Conservation (phyloP, 1,140 invertebrate genomes). For the Eulimnadia texana region DNA sequence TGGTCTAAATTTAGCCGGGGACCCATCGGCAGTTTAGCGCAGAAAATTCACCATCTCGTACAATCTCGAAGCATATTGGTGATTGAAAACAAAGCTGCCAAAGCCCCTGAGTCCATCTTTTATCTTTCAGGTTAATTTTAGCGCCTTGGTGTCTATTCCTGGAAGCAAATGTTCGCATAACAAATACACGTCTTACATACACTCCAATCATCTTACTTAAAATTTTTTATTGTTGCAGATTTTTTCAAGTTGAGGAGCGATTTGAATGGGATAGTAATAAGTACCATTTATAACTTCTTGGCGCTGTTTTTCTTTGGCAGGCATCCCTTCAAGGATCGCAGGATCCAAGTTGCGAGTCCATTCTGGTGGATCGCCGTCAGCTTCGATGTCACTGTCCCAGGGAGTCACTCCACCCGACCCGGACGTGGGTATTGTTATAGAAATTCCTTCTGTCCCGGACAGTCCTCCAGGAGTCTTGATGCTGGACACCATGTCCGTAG, state of each 20-base stretch:
- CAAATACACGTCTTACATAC: too few species aligned
- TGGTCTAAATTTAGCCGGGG: background rate
- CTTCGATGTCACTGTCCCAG: conserved; percentile 65
- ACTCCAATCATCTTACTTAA: too few species aligned
- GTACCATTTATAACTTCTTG: conserved; percentile 96
- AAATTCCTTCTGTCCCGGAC: conserved; percentile 16
- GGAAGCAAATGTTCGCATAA: too few species aligned
- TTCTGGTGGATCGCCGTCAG: conserved; percentile 58
- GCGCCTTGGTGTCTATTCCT: background rate
- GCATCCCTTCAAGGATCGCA: conserved; percentile 53
- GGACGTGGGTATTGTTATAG: conserved; percentile 8
- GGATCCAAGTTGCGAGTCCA: conserved; percentile 69
- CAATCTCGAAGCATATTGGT: background rate
- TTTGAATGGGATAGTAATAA: too few species aligned
- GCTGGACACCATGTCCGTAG: conserved; percentile 2
- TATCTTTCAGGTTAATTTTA: background rate
- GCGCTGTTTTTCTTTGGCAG: conserved; percentile 68
- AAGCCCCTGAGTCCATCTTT: background rate
- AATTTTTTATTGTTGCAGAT: too few species aligned
- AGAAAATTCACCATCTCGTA: too few species aligned
- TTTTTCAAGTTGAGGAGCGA: too few species aligned
- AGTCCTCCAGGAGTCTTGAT: conserved; percentile 14
- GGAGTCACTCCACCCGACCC: conserved; percentile 20
- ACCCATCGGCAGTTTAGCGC: too few species aligned
- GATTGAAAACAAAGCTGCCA: background rate